Percentiles rank a stretch among this genome's conserved stretches.
Conservation (phyloP, 2,888 invertebrate genomes). For the Erebia epiphron region DNA sequence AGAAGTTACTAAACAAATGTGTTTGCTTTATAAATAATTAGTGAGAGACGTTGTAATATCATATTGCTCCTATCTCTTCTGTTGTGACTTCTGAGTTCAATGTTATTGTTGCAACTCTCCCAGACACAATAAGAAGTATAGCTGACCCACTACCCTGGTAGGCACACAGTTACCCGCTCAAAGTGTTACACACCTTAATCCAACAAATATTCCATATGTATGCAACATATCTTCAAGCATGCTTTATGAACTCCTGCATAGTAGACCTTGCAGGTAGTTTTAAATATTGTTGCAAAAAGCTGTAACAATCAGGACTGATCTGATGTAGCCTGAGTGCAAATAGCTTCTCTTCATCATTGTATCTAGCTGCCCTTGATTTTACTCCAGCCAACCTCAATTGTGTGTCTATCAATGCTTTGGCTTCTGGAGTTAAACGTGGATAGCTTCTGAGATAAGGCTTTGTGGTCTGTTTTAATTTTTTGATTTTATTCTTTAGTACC, state of each 20-base stretch:
- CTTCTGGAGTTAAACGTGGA: neutral
- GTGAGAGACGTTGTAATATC: too few species aligned
- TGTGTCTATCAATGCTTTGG: neutral
- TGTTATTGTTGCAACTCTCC: too few species aligned
- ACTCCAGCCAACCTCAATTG: neutral
- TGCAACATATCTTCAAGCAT: neutral
- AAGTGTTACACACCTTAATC: too few species aligned
- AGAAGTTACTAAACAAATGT: too few species aligned
- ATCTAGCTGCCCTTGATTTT: neutral
- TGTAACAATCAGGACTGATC: neutral
- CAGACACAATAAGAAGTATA: too few species aligned
- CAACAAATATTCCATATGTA: too few species aligned
- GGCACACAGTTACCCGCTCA: too few species aligned
- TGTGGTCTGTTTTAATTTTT: neutral
- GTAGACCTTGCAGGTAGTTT: neutral
- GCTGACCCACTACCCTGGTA: too few species aligned
- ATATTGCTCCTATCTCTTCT: too few species aligned
- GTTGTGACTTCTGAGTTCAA: too few species aligned
- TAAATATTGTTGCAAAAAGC: neutral
- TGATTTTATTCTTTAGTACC: neutral
- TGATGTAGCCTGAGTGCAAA: slow-evolving; percentile 1
- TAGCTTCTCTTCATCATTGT: neutral
- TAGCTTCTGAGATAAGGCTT: neutral
- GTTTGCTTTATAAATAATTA: too few species aligned
- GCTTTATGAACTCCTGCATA: neutral